These are phyloP conservation scores for Tenthredo amoena DNA, from an alignment of 2,888 invertebrate genomes.

Conservation along the genomic window DNA sequence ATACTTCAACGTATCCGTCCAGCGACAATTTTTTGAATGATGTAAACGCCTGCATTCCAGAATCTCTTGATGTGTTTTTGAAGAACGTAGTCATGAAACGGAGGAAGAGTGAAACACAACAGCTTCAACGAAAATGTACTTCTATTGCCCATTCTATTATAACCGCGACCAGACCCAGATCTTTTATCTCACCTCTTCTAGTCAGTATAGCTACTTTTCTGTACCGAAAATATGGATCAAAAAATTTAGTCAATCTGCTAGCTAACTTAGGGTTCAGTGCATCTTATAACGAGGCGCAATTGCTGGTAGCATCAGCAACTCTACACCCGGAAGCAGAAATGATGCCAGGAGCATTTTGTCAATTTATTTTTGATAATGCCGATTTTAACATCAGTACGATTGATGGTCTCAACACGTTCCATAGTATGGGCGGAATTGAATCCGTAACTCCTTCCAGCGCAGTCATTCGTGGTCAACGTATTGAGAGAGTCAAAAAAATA, in stretches of 20 bases:
- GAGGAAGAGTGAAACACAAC: constrained; percentile 6
- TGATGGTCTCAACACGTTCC: constrained; percentile 57
- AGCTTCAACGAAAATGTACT: constrained; percentile 28
- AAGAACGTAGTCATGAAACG: constrained; percentile 32
- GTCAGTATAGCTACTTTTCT: constrained; percentile 46
- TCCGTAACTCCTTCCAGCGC: constrained; percentile 24
- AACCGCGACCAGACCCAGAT: constrained; percentile 51
- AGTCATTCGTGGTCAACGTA: background rate
- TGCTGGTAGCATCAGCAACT: constrained; percentile 52
- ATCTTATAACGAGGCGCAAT: constrained; percentile 53
- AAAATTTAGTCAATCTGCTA: background rate
- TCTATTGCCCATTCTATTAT: constrained; percentile 41
- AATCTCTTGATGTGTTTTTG: constrained; percentile 45
- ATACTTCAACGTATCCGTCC: constrained; percentile 37
- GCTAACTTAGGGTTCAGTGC: constrained; percentile 48
- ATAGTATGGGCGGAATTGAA: constrained; percentile 57
- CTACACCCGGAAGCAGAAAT: constrained; percentile 51
- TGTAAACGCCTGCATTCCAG: constrained; percentile 34
- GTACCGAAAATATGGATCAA: constrained; percentile 21
- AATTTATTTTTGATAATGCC: constrained; percentile 54
- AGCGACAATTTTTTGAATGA: constrained; percentile 47
- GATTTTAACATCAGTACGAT: constrained; percentile 56
- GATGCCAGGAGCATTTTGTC: constrained; percentile 21
- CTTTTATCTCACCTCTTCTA: constrained; percentile 54
- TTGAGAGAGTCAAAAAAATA: constrained; percentile 2